Conservation (phyloP, 2,888 invertebrate species). For the Agonum fuliginosum region DNA sequence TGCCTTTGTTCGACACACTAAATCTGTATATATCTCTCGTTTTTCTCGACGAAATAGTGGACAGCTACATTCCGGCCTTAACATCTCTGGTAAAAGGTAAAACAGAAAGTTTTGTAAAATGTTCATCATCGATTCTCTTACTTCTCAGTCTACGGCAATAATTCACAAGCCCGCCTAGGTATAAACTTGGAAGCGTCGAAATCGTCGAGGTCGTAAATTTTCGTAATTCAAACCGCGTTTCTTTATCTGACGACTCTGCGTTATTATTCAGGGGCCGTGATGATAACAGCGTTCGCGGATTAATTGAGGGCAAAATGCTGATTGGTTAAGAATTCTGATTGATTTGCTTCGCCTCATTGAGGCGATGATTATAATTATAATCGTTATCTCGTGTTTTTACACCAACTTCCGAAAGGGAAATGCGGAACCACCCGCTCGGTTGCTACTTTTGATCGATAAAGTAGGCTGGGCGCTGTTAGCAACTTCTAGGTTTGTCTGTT, state of each 20-base stretch:
- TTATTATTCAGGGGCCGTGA: slow-evolving; percentile 29
- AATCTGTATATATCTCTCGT: no score
- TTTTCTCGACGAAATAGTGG: no score
- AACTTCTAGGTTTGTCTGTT: slow-evolving; percentile 5
- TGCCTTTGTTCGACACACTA: no score
- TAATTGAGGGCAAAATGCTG: slow-evolving; percentile 56
- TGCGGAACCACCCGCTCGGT: background rate
- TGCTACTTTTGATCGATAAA: slow-evolving; percentile 30
- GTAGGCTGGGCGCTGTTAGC: slow-evolving; percentile 22
- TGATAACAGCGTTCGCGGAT: slow-evolving; percentile 31
- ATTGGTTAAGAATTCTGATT: slow-evolving; percentile 53
- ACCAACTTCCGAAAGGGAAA: slow-evolving; percentile 29
- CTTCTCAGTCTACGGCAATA: background rate
- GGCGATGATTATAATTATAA: slow-evolving; percentile 35
- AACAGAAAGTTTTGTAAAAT: background rate
- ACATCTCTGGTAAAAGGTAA: background rate
- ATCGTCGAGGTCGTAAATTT: slow-evolving; percentile 15
- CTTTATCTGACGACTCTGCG: slow-evolving; percentile 29
- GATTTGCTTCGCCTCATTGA: slow-evolving; percentile 30
- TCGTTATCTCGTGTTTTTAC: slow-evolving; percentile 44
- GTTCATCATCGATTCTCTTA: slow-evolving; percentile 29
- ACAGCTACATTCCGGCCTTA: no score
- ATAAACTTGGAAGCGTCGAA: slow-evolving; percentile 28
- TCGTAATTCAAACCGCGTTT: slow-evolving; percentile 27
- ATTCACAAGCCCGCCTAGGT: slow-evolving; percentile 11